phyloP scores from a whole-genome alignment of 2,797 vertebrate species.

The Columba guinea region DNA sequence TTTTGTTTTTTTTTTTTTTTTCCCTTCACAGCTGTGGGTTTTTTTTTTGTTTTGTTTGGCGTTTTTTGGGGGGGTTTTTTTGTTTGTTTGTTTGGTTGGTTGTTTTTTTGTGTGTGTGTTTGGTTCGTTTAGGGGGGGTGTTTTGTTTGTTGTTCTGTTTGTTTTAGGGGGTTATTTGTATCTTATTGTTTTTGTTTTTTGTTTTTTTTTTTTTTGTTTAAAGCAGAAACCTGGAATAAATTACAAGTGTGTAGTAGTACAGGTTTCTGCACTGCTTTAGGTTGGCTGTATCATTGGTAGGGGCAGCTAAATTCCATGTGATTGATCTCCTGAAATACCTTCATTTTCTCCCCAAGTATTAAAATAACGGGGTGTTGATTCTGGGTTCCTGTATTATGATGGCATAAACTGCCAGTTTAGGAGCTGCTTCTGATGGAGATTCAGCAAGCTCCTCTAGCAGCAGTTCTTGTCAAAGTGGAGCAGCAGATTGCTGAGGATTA shows the following conservation, averaged over 20 bases:
- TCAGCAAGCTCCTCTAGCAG: background rate
- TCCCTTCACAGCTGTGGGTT: background rate
- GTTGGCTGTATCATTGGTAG: background rate
- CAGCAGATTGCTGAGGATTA: background rate
- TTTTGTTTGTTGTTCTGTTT: background rate
- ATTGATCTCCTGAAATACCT: background rate
- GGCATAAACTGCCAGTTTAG: background rate
- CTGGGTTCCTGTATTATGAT: background rate
- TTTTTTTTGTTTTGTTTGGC: background rate
- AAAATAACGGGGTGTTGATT: background rate
- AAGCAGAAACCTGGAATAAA: background rate
- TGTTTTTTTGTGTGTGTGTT: no score
- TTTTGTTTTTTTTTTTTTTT: constrained; percentile 14
- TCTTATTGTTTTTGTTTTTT: no score
- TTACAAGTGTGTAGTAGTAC: background rate
- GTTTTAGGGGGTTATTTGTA: no score
- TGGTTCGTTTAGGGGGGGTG: no score
- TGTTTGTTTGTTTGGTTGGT: no score
- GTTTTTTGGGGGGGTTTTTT: no score
- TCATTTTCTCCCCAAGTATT: background rate
- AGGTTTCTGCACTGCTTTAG: background rate
- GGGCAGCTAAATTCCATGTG: background rate
- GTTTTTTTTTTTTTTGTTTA: background rate
- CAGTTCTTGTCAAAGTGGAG: background rate
- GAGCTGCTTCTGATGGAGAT: background rate